A percentile compares a stretch with the other conserved stretches of the same genome.
Evolutionary conservation across 1,140 invertebrate genomes (phyloP).

Genomic region (Drosophila subpulchrella): DNA sequence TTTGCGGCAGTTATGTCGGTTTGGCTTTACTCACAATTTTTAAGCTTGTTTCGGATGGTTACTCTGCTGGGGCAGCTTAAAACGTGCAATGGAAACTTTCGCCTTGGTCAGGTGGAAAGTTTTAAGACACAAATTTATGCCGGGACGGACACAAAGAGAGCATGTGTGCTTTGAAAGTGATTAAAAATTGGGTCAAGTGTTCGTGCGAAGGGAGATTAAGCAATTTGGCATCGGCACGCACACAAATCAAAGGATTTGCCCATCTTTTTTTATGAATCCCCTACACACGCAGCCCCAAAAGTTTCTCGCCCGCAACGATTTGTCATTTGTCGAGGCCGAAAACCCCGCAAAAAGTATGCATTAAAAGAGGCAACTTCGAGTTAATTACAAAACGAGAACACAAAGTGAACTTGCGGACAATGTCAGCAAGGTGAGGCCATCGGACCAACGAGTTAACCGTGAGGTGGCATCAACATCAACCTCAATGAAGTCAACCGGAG

Average conservation of each 20-base stretch:
- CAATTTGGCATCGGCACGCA: slow-evolving; percentile 70
- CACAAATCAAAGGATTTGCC: slow-evolving; percentile 79
- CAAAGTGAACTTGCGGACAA: slow-evolving; percentile 46
- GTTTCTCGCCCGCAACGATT: slow-evolving; percentile 39
- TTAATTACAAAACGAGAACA: slow-evolving; percentile 65
- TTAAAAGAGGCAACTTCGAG: slow-evolving; percentile 49
- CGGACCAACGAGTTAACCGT: slow-evolving; percentile 51
- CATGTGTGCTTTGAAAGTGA: slow-evolving; percentile 76
- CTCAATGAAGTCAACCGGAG: slow-evolving; percentile 1
- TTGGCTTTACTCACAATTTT: slow-evolving; percentile 40
- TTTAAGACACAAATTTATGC: slow-evolving; percentile 80
- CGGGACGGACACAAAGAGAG: slow-evolving; percentile 33
- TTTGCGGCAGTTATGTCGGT: slow-evolving; percentile 20
- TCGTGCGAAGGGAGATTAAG: slow-evolving; percentile 73
- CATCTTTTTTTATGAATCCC: slow-evolving; percentile 49
- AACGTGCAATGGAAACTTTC: slow-evolving; percentile 76
- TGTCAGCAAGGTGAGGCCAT: slow-evolving; percentile 18
- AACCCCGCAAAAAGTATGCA: slow-evolving; percentile 34
- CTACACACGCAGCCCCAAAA: slow-evolving; percentile 11
- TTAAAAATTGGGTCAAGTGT: slow-evolving; percentile 83
- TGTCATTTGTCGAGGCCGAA: slow-evolving; percentile 34
- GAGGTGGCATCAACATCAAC: slow-evolving; percentile 32
- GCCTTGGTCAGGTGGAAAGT: slow-evolving; percentile 52
- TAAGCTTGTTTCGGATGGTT: slow-evolving; percentile 59
- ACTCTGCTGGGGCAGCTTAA: slow-evolving; percentile 60